Conservation (phyloP, 2,797 vertebrate genomes). For the Amblyraja radiata region DNA sequence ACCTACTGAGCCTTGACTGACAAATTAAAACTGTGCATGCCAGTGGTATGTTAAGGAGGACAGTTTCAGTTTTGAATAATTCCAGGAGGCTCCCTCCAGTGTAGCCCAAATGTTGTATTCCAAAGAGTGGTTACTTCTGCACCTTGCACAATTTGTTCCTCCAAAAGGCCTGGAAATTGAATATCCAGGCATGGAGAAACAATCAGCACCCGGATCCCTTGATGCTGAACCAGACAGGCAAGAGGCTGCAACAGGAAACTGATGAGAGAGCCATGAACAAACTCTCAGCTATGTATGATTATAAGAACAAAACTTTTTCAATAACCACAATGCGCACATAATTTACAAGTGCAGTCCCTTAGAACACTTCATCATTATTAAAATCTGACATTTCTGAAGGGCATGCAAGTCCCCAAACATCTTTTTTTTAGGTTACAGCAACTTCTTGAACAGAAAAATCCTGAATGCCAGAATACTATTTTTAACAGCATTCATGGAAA, state of each 20-base stretch:
- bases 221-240: neutral
- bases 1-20: neutral
- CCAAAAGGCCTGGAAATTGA: too few species aligned
- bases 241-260: neutral
- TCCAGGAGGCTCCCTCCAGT: neutral
- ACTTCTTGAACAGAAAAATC: neutral
- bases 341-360: neutral
- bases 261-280: neutral
- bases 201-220: neutral
- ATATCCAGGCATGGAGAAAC: neutral
- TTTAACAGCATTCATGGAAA: neutral
- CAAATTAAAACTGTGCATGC: neutral
- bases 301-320: neutral
- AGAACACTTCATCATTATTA: slow-evolving; percentile 4
- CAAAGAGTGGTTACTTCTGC: neutral
- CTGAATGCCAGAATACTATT: neutral
- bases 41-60: neutral
- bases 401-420: neutral
- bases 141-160: neutral
- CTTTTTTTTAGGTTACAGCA: neutral
- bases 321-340: neutral
- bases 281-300: neutral
- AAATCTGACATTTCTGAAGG: neutral
- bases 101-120: neutral
- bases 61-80: neutral